These are phyloP conservation scores for Sphyrna mokarran DNA, from an alignment of 2,113 vertebrate genomes.

Conservation along the genomic window DNA sequence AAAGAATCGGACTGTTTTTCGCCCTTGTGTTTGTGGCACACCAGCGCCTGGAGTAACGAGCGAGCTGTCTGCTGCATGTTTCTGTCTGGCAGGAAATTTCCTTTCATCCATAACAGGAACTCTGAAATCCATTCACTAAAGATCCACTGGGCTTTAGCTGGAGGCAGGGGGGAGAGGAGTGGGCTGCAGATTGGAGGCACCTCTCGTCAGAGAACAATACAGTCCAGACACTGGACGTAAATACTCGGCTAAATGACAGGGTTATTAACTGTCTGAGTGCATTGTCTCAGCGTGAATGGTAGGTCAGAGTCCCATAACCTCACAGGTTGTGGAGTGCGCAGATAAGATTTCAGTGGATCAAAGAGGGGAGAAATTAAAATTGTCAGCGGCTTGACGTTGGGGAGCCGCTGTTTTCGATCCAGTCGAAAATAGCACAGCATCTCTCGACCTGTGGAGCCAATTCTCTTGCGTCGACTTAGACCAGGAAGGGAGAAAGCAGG, in stretches of 20 bases:
- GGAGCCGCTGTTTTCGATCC: background rate
- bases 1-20: background rate
- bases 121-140: background rate
- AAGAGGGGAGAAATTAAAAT: background rate
- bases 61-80: background rate
- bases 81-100: constrained; percentile 11
- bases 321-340: background rate
- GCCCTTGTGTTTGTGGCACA: background rate
- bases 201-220: background rate
- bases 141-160: background rate
- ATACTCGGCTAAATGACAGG: background rate
- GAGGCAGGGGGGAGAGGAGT: background rate
- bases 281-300: background rate
- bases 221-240: background rate
- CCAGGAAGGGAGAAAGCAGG: background rate
- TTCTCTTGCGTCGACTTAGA: background rate
- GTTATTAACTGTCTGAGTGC: constrained; percentile 1
- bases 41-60: background rate
- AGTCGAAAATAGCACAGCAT: background rate
- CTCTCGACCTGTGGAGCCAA: background rate
- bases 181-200: background rate
- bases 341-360: background rate
- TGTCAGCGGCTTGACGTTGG: background rate
- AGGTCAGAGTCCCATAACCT: background rate
- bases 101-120: constrained; percentile 1